Evolutionary conservation across 2,797 vertebrate species (phyloP).

Genomic region (Takifugu rubripes): DNA sequence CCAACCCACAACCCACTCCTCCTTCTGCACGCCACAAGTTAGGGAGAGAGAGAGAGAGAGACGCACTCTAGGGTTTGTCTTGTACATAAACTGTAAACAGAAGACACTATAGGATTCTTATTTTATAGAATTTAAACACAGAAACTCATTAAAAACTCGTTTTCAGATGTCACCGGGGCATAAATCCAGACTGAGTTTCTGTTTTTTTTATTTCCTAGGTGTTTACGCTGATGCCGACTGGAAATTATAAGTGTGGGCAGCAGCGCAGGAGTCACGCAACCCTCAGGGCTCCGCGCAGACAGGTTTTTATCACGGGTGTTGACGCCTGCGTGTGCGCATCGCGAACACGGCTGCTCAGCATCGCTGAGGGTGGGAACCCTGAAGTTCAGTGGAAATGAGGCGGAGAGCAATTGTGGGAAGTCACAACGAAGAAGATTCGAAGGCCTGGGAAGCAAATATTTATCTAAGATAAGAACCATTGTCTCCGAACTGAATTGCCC

Average conservation of each 20-base stretch:
- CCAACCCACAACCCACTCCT: constrained; percentile 65
- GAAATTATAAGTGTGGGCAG: constrained; percentile 58
- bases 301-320: constrained; percentile 57
- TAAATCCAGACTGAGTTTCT: constrained; percentile 28
- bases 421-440: constrained; percentile 36
- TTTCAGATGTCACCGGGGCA: constrained; percentile 3
- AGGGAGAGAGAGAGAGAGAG: not conserved
- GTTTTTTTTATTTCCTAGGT: constrained; percentile 38
- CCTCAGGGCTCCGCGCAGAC: constrained; percentile 49
- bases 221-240: constrained; percentile 61
- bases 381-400: not conserved
- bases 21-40: constrained; percentile 41
- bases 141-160: too few relatives aligned
- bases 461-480: constrained; percentile 65
- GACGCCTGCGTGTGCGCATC: constrained; percentile 35
- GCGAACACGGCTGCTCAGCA: not conserved
- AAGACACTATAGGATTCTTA: not conserved
- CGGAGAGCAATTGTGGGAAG: constrained; percentile 50
- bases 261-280: constrained; percentile 62
- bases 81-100: constrained; percentile 7
- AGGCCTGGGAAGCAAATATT: constrained; percentile 68
- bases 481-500: constrained; percentile 38
- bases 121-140: too few relatives aligned
- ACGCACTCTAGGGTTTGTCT: not conserved
- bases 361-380: not conserved